These are phyloP conservation scores for Prionchulus punctatus DNA, from an alignment of 2,888 invertebrate genomes.

Conservation along the genomic window DNA sequence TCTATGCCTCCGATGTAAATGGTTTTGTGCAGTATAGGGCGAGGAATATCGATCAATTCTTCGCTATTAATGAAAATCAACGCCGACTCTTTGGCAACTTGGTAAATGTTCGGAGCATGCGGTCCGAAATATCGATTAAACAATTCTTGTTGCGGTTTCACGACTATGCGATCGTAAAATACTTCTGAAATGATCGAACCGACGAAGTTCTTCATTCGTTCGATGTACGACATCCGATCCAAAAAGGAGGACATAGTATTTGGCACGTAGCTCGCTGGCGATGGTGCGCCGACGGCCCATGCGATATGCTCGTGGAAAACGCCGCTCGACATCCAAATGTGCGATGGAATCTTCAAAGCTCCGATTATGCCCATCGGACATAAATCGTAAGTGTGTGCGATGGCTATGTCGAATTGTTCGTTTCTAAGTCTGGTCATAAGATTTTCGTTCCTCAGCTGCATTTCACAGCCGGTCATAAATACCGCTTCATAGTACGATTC, in stretches of 20 bases:
- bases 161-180: not conserved
- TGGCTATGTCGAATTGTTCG: not conserved
- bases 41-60: constrained; percentile 19
- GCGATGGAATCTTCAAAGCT: not conserved
- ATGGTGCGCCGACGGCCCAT: not conserved
- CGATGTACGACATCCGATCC: not conserved
- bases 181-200: not conserved
- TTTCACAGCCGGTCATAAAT: not conserved
- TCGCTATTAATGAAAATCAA: constrained; percentile 19
- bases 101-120: constrained; percentile 16
- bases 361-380: not conserved
- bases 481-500: no score
- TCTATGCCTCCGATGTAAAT: constrained; percentile 20
- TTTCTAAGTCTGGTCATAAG: not conserved
- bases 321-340: not conserved
- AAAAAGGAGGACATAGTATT: not conserved
- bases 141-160: constrained; percentile 14
- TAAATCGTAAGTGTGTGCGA: not conserved
- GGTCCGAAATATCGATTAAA: constrained; percentile 19
- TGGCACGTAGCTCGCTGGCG: not conserved
- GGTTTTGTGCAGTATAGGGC: constrained; percentile 18
- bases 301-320: not conserved
- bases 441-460: not conserved
- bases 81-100: constrained; percentile 16
- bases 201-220: not conserved